Evolutionary conservation across 2,797 vertebrate genomes (phyloP), one percentile per base, ranked within the genome.

Genomic region (Acridotheres tristis): DNA sequence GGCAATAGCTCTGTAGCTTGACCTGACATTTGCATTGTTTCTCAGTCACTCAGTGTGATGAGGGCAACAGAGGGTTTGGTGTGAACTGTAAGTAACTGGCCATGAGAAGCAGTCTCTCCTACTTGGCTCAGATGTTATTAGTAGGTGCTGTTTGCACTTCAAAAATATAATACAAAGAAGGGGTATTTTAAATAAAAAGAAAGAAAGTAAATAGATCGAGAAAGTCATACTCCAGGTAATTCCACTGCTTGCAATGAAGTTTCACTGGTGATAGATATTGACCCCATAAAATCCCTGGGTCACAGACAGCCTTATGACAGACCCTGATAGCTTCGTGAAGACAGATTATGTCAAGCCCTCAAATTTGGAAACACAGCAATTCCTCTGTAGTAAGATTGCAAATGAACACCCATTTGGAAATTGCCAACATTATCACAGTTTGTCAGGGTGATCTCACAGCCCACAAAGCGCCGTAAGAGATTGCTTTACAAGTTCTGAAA

Each of bases 391-490:
- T 91, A 93, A 93, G 92, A 93, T 96, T 96, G 93, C 93, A 96
- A 96, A 96, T 96, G 96, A 96, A 93, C 95, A 96, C 95, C 96
- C 95, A 91, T 95, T 92, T 17, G 58, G 95, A 96, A 93, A 97
- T 96, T 96, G 96, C 95, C 95, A 94, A 85, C 95, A 94, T 96
- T 96, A 96, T 96, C 96, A 94, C 96, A 96, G 95, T 97, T 96
- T 96, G 96, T 96, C 95, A 97, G 96, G 89, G 93, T 93, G 94
- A 96, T 95, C 94, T 95, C 91, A 77, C 94, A 96, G 93, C 94
- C 94, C 83, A 69, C 88, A 94, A 91, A 96, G 83, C 63, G 21
- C 91, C 4, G 27, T 91, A 94, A 94, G 85, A 96, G 94, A 96
- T 95, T 94, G 91, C 94, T 95, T 96, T 95, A 91, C 96, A 95